Percentiles rank a stretch among this genome's conserved stretches.
Conservation (phyloP, 1,140 invertebrate species). For the Hetaerina americana region DNA sequence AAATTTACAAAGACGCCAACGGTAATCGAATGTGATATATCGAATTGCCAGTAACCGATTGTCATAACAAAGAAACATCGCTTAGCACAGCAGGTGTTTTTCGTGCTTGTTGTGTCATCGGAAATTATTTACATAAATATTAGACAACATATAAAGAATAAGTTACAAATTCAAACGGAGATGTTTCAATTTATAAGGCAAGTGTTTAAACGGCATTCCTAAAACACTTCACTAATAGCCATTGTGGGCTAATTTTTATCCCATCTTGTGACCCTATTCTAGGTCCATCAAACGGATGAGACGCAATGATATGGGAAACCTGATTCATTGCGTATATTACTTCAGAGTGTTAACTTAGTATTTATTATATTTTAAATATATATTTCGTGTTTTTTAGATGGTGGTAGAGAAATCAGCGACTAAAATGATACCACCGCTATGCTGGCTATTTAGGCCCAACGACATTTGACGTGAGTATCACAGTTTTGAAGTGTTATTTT, state of each 20-base stretch:
- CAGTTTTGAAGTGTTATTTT: too few species aligned
- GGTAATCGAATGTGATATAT: neutral
- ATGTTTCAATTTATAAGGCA: neutral
- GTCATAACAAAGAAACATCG: slow-evolving; percentile 10
- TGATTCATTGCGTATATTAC: neutral
- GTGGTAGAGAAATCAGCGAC: neutral
- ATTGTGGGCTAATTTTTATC: slow-evolving; percentile 8
- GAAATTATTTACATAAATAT: neutral
- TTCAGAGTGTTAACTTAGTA: too few species aligned
- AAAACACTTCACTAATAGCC: neutral
- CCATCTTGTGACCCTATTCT: slow-evolving; percentile 17
- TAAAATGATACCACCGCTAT: neutral
- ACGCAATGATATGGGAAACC: neutral
- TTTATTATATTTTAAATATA: too few species aligned
- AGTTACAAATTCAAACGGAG: neutral
- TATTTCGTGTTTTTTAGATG: neutral
- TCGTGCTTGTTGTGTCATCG: slow-evolving; percentile 14
- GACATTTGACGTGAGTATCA: neutral
- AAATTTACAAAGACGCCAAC: neutral
- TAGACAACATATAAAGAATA: neutral
- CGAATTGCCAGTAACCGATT: neutral
- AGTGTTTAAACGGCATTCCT: neutral
- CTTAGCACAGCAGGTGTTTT: slow-evolving; percentile 15
- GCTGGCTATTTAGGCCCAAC: neutral
- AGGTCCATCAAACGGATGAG: neutral